Conservation (phyloP, 1,140 invertebrate genomes). For the Drosophila setifemur region DNA sequence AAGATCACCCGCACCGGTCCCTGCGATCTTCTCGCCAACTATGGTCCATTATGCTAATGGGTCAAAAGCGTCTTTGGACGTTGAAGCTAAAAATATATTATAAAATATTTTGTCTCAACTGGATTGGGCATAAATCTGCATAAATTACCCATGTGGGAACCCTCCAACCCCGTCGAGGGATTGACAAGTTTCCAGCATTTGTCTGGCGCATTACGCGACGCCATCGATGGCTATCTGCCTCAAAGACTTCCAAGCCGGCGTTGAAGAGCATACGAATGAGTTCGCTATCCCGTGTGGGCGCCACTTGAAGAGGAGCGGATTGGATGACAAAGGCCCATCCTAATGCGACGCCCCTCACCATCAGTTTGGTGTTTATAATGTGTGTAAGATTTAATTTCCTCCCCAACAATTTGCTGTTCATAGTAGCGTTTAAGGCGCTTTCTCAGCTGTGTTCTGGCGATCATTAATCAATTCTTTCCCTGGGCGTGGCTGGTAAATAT, state of each 20-base stretch:
- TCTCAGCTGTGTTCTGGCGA: constrained; percentile 38
- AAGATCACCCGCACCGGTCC: background rate
- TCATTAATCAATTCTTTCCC: constrained; percentile 59
- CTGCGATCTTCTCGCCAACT: constrained; percentile 16
- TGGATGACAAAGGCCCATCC: constrained; percentile 8
- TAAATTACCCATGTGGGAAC: constrained; percentile 58
- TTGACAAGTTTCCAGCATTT: constrained; percentile 70
- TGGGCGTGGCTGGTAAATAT: constrained; percentile 68
- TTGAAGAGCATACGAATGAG: constrained; percentile 67
- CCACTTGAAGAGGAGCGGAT: constrained; percentile 34
- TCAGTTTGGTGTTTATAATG: constrained; percentile 45
- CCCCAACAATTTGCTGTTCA: constrained; percentile 38
- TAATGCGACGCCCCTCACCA: constrained; percentile 16
- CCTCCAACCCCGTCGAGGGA: constrained; percentile 27
- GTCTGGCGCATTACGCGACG: constrained; percentile 64
- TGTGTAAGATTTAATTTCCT: constrained; percentile 48
- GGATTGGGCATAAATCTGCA: constrained; percentile 64
- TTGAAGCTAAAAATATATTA: constrained; percentile 65
- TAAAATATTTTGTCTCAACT: constrained; percentile 49
- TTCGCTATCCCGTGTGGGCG: constrained; percentile 52
- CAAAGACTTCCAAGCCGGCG: constrained; percentile 19
- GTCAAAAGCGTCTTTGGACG: constrained; percentile 35
- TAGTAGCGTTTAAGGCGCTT: constrained; percentile 52
- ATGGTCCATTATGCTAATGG: constrained; percentile 69
- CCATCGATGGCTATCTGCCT: constrained; percentile 61